phyloP scores from a whole-genome alignment of 1,140 invertebrate species.

The Ostrea denselamellosa region DNA sequence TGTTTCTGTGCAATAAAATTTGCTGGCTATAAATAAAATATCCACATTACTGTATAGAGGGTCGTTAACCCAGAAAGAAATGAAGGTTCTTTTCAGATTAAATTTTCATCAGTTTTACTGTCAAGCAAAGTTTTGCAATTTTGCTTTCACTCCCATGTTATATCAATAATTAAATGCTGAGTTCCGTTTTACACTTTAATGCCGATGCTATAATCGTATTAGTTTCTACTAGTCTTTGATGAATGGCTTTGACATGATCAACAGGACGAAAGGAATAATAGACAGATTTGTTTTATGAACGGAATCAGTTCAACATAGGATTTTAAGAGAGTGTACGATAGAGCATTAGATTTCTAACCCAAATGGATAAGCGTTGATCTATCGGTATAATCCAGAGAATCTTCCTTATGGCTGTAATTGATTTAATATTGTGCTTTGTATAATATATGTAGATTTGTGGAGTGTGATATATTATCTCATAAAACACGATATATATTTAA shows the following conservation, averaged over 20 bases:
- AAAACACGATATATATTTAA: too few relatives aligned
- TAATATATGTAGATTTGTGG: too few relatives aligned
- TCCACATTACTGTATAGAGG: neutral
- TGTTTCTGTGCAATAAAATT: neutral
- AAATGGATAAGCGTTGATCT: too few relatives aligned
- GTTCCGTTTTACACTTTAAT: neutral
- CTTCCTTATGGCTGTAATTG: too few relatives aligned
- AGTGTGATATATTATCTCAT: too few relatives aligned
- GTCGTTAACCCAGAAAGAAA: neutral
- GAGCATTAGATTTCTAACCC: too few relatives aligned
- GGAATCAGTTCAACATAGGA: neutral
- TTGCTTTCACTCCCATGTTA: conserved; percentile 4
- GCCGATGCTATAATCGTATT: neutral
- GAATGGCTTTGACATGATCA: too few relatives aligned
- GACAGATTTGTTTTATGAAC: neutral
- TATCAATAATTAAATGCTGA: neutral
- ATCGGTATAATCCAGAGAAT: too few relatives aligned
- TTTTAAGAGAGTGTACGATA: too few relatives aligned
- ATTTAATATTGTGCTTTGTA: too few relatives aligned
- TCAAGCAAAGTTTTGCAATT: conserved; percentile 1
- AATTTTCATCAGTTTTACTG: conserved; percentile 13
- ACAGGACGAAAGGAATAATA: neutral
- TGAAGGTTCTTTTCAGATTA: neutral
- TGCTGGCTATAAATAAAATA: conserved; percentile 23
- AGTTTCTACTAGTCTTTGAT: too few relatives aligned